These are phyloP conservation scores for Diachrysia chrysitis DNA, from an alignment of 2,888 invertebrate species.

Conservation along the genomic window DNA sequence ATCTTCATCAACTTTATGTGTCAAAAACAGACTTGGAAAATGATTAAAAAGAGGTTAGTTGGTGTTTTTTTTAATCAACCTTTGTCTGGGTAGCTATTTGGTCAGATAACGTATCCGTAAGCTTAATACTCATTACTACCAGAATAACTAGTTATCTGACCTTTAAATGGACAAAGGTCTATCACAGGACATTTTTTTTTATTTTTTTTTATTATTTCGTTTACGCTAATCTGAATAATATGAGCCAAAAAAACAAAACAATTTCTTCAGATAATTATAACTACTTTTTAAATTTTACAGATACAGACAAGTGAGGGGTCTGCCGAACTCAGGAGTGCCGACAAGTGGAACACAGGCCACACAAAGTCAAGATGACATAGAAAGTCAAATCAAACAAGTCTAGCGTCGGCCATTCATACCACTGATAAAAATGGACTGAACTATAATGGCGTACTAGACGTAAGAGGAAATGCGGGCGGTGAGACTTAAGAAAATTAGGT, in stretches of 20 bases:
- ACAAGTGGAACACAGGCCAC: background rate
- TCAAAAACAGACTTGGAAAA: slow-evolving; percentile 90
- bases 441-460: background rate
- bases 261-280: background rate
- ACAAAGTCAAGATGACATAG: background rate
- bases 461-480: background rate
- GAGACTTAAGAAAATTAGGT: no score
- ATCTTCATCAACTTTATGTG: slow-evolving; percentile 93
- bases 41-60: slow-evolving; percentile 89
- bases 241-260: no score
- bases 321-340: background rate
- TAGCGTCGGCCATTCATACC: background rate
- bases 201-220: no score
- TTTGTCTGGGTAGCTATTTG: no score
- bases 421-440: background rate
- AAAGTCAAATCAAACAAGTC: background rate
- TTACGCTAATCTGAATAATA: no score
- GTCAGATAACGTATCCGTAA: no score
- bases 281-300: background rate
- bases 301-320: background rate
- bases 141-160: no score
- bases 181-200: no score
- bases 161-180: no score
- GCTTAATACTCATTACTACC: no score
- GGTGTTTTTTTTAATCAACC: background rate